Evolutionary conservation across 1,140 invertebrate species (phyloP).

Genomic region (Solenopsis invicta): DNA sequence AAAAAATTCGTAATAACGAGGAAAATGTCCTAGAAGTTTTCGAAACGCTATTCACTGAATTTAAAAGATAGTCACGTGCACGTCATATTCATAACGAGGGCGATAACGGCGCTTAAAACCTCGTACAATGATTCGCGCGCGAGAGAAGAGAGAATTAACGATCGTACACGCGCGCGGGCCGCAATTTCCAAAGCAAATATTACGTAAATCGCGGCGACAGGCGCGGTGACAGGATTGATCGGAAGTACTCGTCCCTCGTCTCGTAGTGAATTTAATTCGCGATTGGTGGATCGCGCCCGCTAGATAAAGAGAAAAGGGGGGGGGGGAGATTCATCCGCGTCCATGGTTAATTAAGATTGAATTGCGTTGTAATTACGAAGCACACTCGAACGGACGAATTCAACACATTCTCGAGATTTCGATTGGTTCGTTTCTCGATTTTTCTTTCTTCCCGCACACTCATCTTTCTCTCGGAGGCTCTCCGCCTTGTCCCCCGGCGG

Average conservation of each 20-base stretch:
- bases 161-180: not conserved
- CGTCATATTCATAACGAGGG: conserved; percentile 41
- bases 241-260: conserved; percentile 24
- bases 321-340: conserved; percentile 39
- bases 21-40: not conserved
- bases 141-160: conserved; percentile 64
- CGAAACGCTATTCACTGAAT: not conserved
- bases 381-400: conserved; percentile 6
- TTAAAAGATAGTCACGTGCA: conserved; percentile 44
- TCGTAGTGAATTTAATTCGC: conserved; percentile 42
- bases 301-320: conserved; percentile 53
- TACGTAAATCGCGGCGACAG: conserved; percentile 27
- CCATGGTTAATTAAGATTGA: conserved; percentile 76
- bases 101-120: conserved; percentile 38
- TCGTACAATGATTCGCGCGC: not conserved
- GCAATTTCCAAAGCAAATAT: conserved; percentile 67
- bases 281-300: conserved; percentile 47
- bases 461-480: not conserved
- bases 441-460: not conserved
- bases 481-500: not conserved
- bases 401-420: conserved; percentile 5
- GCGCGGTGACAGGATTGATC: conserved; percentile 53
- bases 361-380: conserved; percentile 64
- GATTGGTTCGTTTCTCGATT: not conserved
- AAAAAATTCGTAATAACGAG: not conserved